Evolutionary conservation across 2,888 invertebrate genomes (phyloP).

Genomic region (Busseola fusca): DNA sequence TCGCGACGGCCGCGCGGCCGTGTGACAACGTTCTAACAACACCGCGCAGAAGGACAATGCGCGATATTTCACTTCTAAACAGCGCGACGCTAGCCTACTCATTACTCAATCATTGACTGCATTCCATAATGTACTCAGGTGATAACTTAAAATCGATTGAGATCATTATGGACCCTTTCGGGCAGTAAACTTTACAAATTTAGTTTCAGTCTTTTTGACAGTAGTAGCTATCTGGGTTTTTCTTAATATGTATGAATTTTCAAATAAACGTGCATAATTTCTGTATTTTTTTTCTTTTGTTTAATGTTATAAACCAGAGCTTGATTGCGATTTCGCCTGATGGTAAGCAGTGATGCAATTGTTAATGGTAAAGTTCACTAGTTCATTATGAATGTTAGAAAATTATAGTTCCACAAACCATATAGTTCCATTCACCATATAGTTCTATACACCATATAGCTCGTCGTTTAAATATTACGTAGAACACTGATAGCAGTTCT

Average conservation of each 20-base stretch:
- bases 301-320: too few relatives aligned
- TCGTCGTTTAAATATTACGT: neutral
- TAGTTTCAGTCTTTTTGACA: too few relatives aligned
- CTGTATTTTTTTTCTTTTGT: too few relatives aligned
- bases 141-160: neutral
- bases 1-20: conserved; percentile 4
- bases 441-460: too few relatives aligned
- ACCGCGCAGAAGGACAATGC: conserved; percentile 13
- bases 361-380: too few relatives aligned
- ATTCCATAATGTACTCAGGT: neutral
- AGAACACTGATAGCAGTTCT: neutral
- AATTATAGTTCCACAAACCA: too few relatives aligned
- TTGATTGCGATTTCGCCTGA: too few relatives aligned
- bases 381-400: neutral
- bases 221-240: neutral
- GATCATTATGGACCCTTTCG: neutral
- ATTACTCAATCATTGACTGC: neutral
- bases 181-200: neutral
- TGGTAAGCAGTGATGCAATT: too few relatives aligned
- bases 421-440: too few relatives aligned
- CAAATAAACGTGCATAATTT: neutral
- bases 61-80: too few relatives aligned
- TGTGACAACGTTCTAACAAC: neutral
- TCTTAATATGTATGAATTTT: too few relatives aligned
- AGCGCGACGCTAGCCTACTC: neutral